Evolutionary conservation across 2,797 vertebrate genomes (phyloP), one percentile per base, ranked within the genome.

Genomic region (Gymnothorax reevesii): DNA sequence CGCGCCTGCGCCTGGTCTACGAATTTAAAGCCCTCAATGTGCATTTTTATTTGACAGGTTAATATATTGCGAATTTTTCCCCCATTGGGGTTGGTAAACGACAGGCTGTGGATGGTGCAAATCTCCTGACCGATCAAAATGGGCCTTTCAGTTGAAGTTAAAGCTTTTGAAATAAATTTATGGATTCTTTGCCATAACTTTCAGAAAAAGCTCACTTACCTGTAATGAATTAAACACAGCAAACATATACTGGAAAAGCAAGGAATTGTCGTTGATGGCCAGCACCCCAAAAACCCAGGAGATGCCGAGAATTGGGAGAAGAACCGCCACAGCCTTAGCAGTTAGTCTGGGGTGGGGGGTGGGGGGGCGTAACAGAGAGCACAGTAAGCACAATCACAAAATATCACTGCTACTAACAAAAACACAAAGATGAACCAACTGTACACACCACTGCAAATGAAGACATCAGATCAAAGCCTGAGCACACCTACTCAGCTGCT

Each of bases 231-330:
- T 99, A 93, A 99, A 98, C 3, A 96, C 82, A 27, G 98, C 97
- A 89, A 99, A 99, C 93, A 98, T 93, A 84, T 99, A 99, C 79
- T 99, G 97, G 93, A 99, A 99, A 0, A 96, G 92, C 83, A 99
- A 87, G 2, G 97, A 93, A 0, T 97, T 95, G 49, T 92, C 93
- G 87, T 99, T 99, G 92, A 99, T 90, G 0, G 98, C 96, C n/a
- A 99, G 94, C 86, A 99, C 95, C 0, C 99, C 98, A 83, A 99
- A 99, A 86, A 98, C 97, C 99, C 99, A 99, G 0, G 98, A 99
- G 90, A 97, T 99, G 20, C 99, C 99, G 73, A 99, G 90, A 89
- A 99, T 99, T 0, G 99, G 98, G 54, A 99, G 89, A 84, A 99
- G 96, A 25, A 99, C 98, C 0, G 98, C 98, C 2, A 99, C 98